Base-by-base conservation (phyloP, 1,140 invertebrate genomes). In the Goniozus legneri region DNA sequence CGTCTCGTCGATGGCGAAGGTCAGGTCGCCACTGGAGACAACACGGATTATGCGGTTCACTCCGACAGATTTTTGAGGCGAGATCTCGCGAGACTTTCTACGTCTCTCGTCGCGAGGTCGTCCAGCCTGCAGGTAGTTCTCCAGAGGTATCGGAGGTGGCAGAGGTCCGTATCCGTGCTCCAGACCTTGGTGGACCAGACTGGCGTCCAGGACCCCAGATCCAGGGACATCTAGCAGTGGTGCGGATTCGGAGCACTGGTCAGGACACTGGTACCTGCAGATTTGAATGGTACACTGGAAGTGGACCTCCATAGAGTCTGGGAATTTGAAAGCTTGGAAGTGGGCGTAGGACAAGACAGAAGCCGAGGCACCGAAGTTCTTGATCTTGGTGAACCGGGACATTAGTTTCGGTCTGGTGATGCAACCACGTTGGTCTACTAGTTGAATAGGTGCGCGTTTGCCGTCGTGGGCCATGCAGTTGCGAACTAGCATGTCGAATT, bases 271-370 rank as follows among this genome's bases (percentile, higher is more conserved):
- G 64, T 92, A 91, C 46, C 92, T 82, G 60, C 92, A 95, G 56
- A 95, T 94, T 67, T 96, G 92, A 53, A 95, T 95, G 12, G 92
- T 94, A 74, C 92, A 95, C 69, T 95, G 92, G 80, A 96, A 95
- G 66, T 95, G 92, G 0, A 96, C 92, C 69, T 95, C 92, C 92
- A 95, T 95, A 0, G 90, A 93, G 64, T 95, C 93, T 0, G 93
- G 93, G 77, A 96, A 95, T 67, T 95, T 95, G 76, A 95, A 96
- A 0, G 92, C 92, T 77, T 91, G 89, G 82, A 95, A 95, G 67
- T 95, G 91, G 0, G 92, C 91, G 58, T 94, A 95, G 0, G 91
- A 93, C 2, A 95, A 75, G 1, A 95, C 91, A 1, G 90, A 92
- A 3, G 93, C 93, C 43, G 88, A 91, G 0, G 91, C 87, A 7